phyloP scores from a whole-genome alignment of 2,113 vertebrate genomes.

The Leptodactylus fuscus region DNA sequence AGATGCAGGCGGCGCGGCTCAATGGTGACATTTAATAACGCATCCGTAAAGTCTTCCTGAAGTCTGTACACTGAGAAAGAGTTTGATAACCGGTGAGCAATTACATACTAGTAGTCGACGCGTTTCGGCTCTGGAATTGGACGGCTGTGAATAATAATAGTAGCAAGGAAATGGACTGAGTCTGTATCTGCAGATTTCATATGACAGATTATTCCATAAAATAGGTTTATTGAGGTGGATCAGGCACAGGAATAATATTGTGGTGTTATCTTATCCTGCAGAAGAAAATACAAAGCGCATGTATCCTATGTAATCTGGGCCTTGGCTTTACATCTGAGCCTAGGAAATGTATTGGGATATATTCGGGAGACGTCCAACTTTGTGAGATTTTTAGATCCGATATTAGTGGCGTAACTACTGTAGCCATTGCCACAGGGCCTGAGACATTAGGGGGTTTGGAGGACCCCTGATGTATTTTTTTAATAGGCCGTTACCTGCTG shows the following conservation, averaged over 20 bases:
- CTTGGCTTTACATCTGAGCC: too few relatives aligned
- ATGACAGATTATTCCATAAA: background rate
- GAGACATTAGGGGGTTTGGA: too few relatives aligned
- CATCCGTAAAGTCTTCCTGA: background rate
- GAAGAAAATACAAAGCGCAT: background rate
- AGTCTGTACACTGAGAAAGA: slow-evolving; percentile 3
- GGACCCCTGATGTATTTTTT: too few relatives aligned
- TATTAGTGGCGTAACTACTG: too few relatives aligned
- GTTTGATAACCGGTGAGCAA: background rate
- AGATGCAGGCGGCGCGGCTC: background rate
- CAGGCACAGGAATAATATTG: background rate
- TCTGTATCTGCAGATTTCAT: background rate
- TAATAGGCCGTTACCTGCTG: too few relatives aligned
- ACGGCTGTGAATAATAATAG: background rate
- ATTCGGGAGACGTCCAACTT: too few relatives aligned
- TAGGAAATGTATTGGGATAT: too few relatives aligned
- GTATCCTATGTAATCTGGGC: too few relatives aligned
- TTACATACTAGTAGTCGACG: background rate
- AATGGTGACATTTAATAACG: slow-evolving; percentile 13
- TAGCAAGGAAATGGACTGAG: background rate
- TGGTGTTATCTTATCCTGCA: background rate
- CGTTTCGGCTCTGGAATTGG: background rate
- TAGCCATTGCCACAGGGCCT: too few relatives aligned
- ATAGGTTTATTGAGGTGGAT: background rate
- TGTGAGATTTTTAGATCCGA: too few relatives aligned